phyloP scores from a whole-genome alignment of 23 tunicate species.

The Diplosoma virens region DNA sequence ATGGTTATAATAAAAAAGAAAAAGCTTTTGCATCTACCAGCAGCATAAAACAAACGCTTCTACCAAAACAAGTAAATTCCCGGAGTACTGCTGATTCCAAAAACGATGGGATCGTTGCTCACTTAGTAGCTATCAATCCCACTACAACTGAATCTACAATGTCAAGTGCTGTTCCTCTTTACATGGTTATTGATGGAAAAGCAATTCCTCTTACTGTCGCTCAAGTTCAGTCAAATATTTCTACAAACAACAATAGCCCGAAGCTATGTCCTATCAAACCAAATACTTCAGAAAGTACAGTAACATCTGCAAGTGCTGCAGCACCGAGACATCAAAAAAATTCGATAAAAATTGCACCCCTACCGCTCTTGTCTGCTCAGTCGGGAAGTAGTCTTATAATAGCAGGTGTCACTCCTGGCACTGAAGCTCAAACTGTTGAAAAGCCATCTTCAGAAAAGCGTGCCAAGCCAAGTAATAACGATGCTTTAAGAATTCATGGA shows the following conservation, averaged over 20 bases:
- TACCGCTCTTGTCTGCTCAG: constrained; percentile 41
- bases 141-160: neutral
- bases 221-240: constrained; percentile 26
- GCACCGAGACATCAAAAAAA: constrained; percentile 28
- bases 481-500: constrained; percentile 64
- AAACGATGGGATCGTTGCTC: constrained; percentile 47
- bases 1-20: neutral
- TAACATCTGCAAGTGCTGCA: neutral
- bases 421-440: neutral
- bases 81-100: neutral
- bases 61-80: neutral
- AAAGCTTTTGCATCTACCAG: neutral
- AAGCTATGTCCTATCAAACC: no score
- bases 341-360: constrained; percentile 71
- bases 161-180: constrained; percentile 49
- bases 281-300: neutral
- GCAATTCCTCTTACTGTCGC: constrained; percentile 78
- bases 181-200: constrained; percentile 55
- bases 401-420: constrained; percentile 75
- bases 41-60: neutral
- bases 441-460: neutral
- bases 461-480: constrained; percentile 17
- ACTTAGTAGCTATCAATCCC: constrained; percentile 68
- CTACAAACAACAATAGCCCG: neutral
- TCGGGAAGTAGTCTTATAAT: constrained; percentile 78